Percentiles rank a stretch among this genome's conserved stretches.
phyloP scores from a whole-genome alignment of 2,113 vertebrate species.

The Neolamprologus cancellatus region DNA sequence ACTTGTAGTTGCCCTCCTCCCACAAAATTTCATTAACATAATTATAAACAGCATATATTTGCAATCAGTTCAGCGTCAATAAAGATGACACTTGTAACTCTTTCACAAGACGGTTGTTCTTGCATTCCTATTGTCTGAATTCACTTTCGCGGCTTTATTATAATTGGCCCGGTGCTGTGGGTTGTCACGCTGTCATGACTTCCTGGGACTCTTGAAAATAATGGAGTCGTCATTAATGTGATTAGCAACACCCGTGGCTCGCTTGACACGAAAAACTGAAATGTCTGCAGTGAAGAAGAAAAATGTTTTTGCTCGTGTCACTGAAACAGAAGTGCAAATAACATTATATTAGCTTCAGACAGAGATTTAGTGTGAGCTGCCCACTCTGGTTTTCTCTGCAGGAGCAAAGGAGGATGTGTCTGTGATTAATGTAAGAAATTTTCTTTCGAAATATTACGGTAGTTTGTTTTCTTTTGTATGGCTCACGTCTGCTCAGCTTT shows the following conservation, averaged over 20 bases:
- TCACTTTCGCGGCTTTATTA: accelerated
- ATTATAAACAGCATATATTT: neutral
- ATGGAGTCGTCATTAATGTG: neutral
- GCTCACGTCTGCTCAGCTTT: neutral
- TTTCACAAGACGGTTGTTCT: neutral
- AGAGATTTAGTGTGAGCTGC: neutral
- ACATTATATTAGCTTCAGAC: neutral
- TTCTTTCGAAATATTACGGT: neutral
- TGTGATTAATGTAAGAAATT: slow-evolving; percentile 8
- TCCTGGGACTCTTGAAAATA: neutral
- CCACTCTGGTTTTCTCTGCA: neutral
- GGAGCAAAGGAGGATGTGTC: neutral
- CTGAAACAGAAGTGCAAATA: neutral
- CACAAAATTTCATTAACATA: neutral
- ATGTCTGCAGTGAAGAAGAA: neutral
- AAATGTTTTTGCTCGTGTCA: neutral
- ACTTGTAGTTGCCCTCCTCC: neutral
- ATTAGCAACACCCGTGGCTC: neutral
- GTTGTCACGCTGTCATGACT: neutral
- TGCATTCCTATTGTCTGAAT: neutral
- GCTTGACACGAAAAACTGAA: neutral
- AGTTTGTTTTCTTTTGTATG: neutral
- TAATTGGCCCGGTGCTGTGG: neutral
- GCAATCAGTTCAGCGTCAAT: neutral
- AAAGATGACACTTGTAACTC: neutral